A percentile compares a stretch with the other conserved stretches of the same genome.
Evolutionary conservation across 2,113 vertebrate genomes (phyloP).

Genomic region (Hippoglossus stenolepis): DNA sequence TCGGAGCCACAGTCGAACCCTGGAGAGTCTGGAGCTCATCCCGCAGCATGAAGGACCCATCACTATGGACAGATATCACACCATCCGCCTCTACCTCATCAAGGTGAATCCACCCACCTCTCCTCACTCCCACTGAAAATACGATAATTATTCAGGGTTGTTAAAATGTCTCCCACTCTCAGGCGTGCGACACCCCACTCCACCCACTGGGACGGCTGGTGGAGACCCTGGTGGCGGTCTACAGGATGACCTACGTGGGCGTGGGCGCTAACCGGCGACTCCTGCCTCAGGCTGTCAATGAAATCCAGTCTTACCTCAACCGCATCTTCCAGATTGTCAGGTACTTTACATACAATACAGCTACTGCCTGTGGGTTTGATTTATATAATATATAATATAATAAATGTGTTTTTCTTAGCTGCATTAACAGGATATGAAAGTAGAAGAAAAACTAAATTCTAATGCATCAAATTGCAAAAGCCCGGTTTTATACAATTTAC

Average conservation of each 20-base stretch:
- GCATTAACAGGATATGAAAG: too few species aligned
- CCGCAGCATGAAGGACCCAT: slow-evolving; percentile 90
- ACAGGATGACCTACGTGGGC: slow-evolving; percentile 97
- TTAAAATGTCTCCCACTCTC: background rate
- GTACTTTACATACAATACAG: slow-evolving; percentile 65
- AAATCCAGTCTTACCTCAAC: slow-evolving; percentile 96
- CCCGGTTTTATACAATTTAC: too few species aligned
- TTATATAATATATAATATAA: too few species aligned
- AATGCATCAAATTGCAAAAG: too few species aligned
- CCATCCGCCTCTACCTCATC: slow-evolving; percentile 91
- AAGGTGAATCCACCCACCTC: slow-evolving; percentile 80
- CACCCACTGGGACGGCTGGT: slow-evolving; percentile 93
- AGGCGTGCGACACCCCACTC: slow-evolving; percentile 97
- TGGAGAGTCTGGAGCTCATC: slow-evolving; percentile 95
- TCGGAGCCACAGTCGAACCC: slow-evolving; percentile 89
- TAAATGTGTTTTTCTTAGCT: too few species aligned
- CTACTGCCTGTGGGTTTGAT: too few species aligned
- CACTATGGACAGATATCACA: slow-evolving; percentile 90
- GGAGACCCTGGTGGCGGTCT: slow-evolving; percentile 94
- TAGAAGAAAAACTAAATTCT: too few species aligned
- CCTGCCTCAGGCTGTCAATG: slow-evolving; percentile 93
- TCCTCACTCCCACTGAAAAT: background rate
- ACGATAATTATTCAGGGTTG: background rate
- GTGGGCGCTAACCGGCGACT: slow-evolving; percentile 95
- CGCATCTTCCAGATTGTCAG: slow-evolving; percentile 94